Percentiles rank a stretch among this genome's conserved stretches.
Conservation (phyloP, 2,113 vertebrate genomes). For the Oryzias curvinotus region DNA sequence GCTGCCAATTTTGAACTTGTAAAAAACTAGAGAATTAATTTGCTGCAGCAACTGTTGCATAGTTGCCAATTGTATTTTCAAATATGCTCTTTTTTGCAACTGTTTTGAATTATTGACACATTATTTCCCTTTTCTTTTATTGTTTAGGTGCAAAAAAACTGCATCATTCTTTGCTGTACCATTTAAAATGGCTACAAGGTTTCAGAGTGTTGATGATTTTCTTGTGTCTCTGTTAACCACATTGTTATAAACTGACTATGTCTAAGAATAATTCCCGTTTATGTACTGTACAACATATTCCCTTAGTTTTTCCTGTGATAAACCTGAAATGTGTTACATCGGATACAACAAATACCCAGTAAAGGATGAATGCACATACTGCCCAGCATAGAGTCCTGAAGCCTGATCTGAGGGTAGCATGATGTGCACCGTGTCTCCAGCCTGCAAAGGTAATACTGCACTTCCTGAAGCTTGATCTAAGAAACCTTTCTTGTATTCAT, state of each 20-base stretch:
- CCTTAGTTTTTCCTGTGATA: not conserved
- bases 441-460: conserved; percentile 87
- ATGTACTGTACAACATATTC: no score
- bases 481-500: conserved; percentile 97
- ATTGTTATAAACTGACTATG: conserved; percentile 5
- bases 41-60: conserved; percentile 8
- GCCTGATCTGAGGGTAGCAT: conserved; percentile 97
- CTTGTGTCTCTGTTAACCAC: conserved; percentile 13
- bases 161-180: not conserved
- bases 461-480: conserved; percentile 98
- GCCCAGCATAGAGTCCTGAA: conserved; percentile 93
- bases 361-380: conserved; percentile 97
- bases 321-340: conserved; percentile 75
- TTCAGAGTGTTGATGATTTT: conserved; percentile 20
- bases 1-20: conserved; percentile 59
- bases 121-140: not conserved
- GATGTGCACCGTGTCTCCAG: conserved; percentile 90
- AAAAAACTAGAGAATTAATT: conserved; percentile 16
- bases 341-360: conserved; percentile 99
- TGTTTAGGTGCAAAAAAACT: not conserved
- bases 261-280: no score
- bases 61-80: conserved; percentile 12
- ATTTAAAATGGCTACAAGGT: conserved; percentile 7
- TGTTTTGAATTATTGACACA: not conserved
- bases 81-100: not conserved